Evolutionary conservation across 2,888 invertebrate species (phyloP).

Genomic region (Drosophila kuntzei): DNA sequence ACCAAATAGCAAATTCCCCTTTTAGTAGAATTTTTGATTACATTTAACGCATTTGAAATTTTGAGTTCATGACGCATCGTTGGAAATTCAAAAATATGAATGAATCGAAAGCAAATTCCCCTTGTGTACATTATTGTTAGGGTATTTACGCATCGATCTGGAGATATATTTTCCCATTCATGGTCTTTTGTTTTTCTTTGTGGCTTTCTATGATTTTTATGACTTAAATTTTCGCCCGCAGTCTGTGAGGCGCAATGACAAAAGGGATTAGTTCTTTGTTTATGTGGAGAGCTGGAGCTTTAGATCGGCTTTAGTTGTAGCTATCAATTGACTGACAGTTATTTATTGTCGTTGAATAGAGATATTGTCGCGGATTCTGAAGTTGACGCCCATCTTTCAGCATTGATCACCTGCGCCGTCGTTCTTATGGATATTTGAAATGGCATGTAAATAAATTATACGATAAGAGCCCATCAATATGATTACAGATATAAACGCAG

Average conservation of each 20-base stretch:
- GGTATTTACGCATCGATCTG: constrained; percentile 31
- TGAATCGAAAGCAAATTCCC: not conserved
- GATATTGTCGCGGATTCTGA: constrained; percentile 14
- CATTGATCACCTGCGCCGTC: constrained; percentile 29
- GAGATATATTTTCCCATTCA: constrained; percentile 35
- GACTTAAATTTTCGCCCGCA: constrained; percentile 66
- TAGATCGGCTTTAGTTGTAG: constrained; percentile 53
- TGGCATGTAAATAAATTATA: constrained; percentile 48
- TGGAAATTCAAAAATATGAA: not conserved
- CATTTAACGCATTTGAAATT: constrained; percentile 2
- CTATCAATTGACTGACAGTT: constrained; percentile 74
- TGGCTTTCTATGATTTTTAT: constrained; percentile 66
- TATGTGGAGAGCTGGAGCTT: constrained; percentile 34
- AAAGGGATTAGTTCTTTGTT: constrained; percentile 75
- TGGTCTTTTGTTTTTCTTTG: constrained; percentile 37
- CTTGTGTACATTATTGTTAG: not conserved
- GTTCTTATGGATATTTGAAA: constrained; percentile 60
- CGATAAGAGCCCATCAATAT: constrained; percentile 32
- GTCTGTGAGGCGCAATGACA: constrained; percentile 65
- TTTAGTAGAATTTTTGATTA: not conserved
- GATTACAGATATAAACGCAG: constrained; percentile 17
- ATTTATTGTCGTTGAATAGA: constrained; percentile 64
- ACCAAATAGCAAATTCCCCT: constrained; percentile 3
- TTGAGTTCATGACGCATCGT: not conserved
- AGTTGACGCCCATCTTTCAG: constrained; percentile 54